Percentiles rank a stretch among this genome's conserved stretches.
Evolutionary conservation across 2,888 invertebrate species (phyloP).

Genomic region (Iselma pallidipennis): DNA sequence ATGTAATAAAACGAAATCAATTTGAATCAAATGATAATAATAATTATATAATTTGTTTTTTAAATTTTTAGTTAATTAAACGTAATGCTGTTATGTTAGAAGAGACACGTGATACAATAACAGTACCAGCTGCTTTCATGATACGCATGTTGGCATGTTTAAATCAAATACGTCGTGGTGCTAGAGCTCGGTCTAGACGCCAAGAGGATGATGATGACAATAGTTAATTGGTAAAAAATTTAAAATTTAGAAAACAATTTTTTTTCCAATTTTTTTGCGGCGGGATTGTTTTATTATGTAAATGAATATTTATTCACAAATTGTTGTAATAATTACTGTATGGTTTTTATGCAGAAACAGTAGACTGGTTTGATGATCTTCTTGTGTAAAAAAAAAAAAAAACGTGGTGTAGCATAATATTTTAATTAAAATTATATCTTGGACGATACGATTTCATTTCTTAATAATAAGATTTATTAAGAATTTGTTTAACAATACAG

Average conservation of each 20-base stretch:
- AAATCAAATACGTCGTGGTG: slow-evolving; percentile 64
- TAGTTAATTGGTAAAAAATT: slow-evolving; percentile 12
- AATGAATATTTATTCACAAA: slow-evolving; percentile 6
- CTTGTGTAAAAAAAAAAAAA: background rate
- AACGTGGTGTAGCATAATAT: background rate
- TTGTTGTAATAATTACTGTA: slow-evolving; percentile 1
- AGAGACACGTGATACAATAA: slow-evolving; percentile 84
- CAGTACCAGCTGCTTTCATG: slow-evolving; percentile 87
- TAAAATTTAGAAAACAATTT: slow-evolving; percentile 9
- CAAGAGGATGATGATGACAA: slow-evolving; percentile 23
- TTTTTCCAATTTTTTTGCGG: background rate
- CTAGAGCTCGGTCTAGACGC: slow-evolving; percentile 33
- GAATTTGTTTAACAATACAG: background rate
- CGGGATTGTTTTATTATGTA: slow-evolving; percentile 9
- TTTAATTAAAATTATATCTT: background rate
- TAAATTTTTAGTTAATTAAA: slow-evolving; percentile 65
- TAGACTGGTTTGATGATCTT: background rate
- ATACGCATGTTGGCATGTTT: slow-evolving; percentile 73
- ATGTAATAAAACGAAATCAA: slow-evolving; percentile 57
- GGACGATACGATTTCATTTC: background rate
- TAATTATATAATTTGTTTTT: background rate
- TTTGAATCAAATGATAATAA: too few relatives aligned
- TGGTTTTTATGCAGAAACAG: background rate
- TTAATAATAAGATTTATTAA: background rate
- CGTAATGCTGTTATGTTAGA: slow-evolving; percentile 83